Percentiles rank a stretch among this genome's conserved stretches.
These are phyloP conservation scores for Hylaeus anthracinus DNA, from an alignment of 1,140 invertebrate genomes.

Conservation along the genomic window DNA sequence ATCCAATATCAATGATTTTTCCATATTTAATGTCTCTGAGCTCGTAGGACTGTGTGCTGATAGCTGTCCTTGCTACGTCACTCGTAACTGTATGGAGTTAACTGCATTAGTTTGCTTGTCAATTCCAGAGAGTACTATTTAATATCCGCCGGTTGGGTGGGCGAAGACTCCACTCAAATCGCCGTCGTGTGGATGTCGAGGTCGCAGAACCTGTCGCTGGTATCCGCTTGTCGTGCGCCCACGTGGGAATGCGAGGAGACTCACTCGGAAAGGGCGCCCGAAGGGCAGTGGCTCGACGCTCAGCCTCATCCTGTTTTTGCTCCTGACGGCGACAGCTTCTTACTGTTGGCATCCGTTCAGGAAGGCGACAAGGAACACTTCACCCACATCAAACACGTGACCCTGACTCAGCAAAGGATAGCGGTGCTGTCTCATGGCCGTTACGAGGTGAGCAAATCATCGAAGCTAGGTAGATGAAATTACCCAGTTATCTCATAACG, in stretches of 20 bases:
- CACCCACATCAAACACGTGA: constrained; percentile 94
- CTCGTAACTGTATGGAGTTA: neutral
- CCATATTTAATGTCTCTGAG: no score
- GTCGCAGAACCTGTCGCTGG: constrained; percentile 92
- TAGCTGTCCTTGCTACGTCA: no score
- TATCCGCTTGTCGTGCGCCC: constrained; percentile 88
- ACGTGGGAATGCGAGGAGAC: constrained; percentile 92
- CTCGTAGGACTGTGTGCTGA: no score
- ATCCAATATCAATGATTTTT: no score
- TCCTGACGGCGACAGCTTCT: constrained; percentile 90
- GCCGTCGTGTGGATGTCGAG: constrained; percentile 95
- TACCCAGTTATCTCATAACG: no score
- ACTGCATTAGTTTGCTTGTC: no score
- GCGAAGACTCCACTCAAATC: constrained; percentile 87
- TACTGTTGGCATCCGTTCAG: constrained; percentile 90
- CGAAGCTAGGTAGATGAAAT: neutral
- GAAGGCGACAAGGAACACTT: constrained; percentile 91
- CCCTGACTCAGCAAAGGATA: constrained; percentile 90
- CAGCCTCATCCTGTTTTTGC: constrained; percentile 92
- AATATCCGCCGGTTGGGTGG: constrained; percentile 94
- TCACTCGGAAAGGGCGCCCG: constrained; percentile 89
- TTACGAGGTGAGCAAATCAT: constrained; percentile 86
- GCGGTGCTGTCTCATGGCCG: constrained; percentile 92
- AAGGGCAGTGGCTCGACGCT: constrained; percentile 92
- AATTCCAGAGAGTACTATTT: constrained; percentile 92